phyloP scores from a whole-genome alignment of 92 coral and sea anemone genomes.

The Porites cylindrica region DNA sequence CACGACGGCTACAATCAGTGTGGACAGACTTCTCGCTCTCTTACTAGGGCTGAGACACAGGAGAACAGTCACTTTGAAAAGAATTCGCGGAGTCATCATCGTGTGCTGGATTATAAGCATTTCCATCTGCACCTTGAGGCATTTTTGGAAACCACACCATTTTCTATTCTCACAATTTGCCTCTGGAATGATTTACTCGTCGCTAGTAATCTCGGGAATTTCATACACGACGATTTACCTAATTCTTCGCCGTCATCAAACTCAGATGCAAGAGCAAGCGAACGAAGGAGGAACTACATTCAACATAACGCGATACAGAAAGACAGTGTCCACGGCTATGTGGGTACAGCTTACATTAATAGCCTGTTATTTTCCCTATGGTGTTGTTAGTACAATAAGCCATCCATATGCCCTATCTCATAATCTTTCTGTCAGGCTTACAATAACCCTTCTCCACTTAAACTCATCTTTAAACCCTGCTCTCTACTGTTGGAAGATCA shows the following conservation, averaged over 20 bases:
- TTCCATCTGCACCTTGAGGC: neutral
- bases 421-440: neutral
- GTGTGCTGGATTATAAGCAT: neutral
- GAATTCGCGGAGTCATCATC: neutral
- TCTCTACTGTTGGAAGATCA: conserved; percentile 17
- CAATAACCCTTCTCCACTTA: neutral
- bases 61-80: neutral
- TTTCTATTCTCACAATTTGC: neutral
- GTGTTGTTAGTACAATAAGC: neutral
- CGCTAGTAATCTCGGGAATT: neutral
- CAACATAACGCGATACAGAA: conserved; percentile 30
- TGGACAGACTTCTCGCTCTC: neutral
- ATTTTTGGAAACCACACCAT: neutral
- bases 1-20: neutral
- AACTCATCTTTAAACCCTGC: conserved; percentile 13
- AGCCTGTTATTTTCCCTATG: neutral
- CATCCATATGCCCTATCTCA: neutral
- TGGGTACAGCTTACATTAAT: conserved; percentile 18
- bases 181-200: neutral
- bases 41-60: conserved; percentile 1
- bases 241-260: neutral
- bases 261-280: neutral
- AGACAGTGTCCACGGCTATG: conserved; percentile 28
- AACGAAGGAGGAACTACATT: neutral
- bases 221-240: neutral